phyloP scores from a whole-genome alignment of 2,797 vertebrate genomes.

The Kryptolebias ocellatus region DNA sequence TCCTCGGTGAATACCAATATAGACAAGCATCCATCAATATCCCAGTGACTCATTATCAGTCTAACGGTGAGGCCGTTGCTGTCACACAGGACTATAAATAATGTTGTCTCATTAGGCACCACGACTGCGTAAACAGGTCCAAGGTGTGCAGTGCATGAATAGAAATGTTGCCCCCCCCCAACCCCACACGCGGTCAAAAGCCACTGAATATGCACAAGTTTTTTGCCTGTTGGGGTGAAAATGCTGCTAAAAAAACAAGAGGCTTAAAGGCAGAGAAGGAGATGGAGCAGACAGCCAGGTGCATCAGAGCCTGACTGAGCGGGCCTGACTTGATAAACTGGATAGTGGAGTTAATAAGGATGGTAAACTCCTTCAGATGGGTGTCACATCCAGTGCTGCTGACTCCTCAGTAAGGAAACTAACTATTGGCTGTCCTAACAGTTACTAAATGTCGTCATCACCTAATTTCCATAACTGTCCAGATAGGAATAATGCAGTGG shows the following conservation, averaged over 20 bases:
- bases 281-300: slow-evolving; percentile 26
- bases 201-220: slow-evolving; percentile 9
- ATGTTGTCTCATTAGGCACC: slow-evolving; percentile 71
- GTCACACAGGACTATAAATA: slow-evolving; percentile 72
- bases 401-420: not conserved
- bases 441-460: no score
- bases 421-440: no score
- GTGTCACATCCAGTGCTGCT: slow-evolving; percentile 33
- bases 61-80: slow-evolving; percentile 68
- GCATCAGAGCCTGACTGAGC: slow-evolving; percentile 47
- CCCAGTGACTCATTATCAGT: slow-evolving; percentile 74
- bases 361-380: slow-evolving; percentile 34
- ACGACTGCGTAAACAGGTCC: slow-evolving; percentile 29
- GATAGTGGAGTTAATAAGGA: slow-evolving; percentile 65
- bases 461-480: no score
- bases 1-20: slow-evolving; percentile 78
- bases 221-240: slow-evolving; percentile 1
- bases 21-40: slow-evolving; percentile 77
- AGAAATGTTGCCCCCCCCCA: slow-evolving; percentile 8
- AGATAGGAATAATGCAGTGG: no score
- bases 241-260: slow-evolving; percentile 1
- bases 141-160: not conserved
- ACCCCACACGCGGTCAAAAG: slow-evolving; percentile 12
- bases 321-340: slow-evolving; percentile 61
- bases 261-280: slow-evolving; percentile 14